phyloP scores from a whole-genome alignment of 2,888 invertebrate genomes.

The Lysandra bellargus region DNA sequence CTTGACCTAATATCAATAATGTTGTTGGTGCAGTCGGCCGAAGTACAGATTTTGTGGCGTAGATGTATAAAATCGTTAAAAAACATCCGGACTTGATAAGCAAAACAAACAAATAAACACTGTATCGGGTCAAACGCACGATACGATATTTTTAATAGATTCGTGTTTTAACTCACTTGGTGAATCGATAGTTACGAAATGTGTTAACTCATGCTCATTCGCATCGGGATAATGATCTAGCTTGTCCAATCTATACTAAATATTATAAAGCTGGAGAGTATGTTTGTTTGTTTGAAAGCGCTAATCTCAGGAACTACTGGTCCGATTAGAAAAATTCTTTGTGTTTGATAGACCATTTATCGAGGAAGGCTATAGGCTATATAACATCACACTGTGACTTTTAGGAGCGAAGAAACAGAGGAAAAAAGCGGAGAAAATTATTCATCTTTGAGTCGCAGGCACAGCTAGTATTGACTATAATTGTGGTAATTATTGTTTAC shows the following conservation, averaged over 20 bases:
- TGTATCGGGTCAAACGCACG: constrained; percentile 77
- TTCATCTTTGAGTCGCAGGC: too few species aligned
- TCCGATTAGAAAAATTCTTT: too few species aligned
- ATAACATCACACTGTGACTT: too few species aligned
- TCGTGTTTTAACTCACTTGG: constrained; percentile 23
- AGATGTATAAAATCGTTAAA: constrained; percentile 67
- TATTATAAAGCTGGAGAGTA: too few species aligned
- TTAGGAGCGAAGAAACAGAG: too few species aligned
- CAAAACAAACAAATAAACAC: constrained; percentile 76
- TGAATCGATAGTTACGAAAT: constrained; percentile 15
- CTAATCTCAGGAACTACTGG: too few species aligned
- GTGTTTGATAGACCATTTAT: too few species aligned
- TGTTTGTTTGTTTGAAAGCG: too few species aligned
- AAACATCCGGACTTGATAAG: constrained; percentile 81
- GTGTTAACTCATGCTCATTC: constrained; percentile 8
- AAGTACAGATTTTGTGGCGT: constrained; percentile 72
- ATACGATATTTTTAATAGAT: constrained; percentile 69
- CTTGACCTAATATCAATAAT: constrained; percentile 71
- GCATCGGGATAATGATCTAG: background rate
- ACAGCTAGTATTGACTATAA: background rate
- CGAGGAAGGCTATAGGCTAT: too few species aligned
- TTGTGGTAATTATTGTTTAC: background rate
- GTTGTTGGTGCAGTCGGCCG: constrained; percentile 65
- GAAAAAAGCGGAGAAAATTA: too few species aligned
- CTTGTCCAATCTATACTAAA: background rate